Base-by-base conservation (phyloP, 2,888 invertebrate species). In the Byasa hedistus region DNA sequence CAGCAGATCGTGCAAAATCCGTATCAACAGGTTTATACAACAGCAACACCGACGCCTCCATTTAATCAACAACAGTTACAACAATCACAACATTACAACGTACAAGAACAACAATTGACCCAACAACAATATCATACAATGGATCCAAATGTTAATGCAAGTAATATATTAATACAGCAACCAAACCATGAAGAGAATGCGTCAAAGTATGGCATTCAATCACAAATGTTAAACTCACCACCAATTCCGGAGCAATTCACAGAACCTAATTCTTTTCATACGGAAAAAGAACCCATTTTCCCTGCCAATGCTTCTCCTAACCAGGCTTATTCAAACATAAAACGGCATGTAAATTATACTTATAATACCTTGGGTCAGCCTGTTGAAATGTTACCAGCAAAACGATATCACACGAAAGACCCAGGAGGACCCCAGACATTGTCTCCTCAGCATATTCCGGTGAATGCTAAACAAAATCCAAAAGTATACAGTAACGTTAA, bases 321-420 rank as follows among this genome's bases (percentile, higher is more conserved):
- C 21, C 62, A 59, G 21, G 48, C 48, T 8, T 59, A 63, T 23
- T 59, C 66, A 8, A 58, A 62, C 15, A 48, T 63, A 23, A 78
- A 74, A 56, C 72, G 72, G 39, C 69, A 76, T 66, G 73, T 69
- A 32, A 70, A 71, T 69, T 78, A 73, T 36, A 73, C 81, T 10
- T 89, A 82, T 68, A 90, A 91, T 65, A 88, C 89, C n/a, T 76
- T 91, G 48, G 91, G 90, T 3, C 90, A 90, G 69, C 88, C 87
- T 27, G 75, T 90, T 32, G 79, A 89, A 70, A 75, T 83, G 73
- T n/a, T 84, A n/a, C 81, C 86, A 22, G 80, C 81, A 1, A 75
- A 74, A 52, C 63, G 76, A 54, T 89, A 79, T 67, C 80, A 78
- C 27, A 69, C 69, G 23, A 70, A 73, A 19, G 77, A 77, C 64